Percentiles rank a stretch among this genome's conserved stretches.
These are phyloP conservation scores for Lethocerus indicus DNA, from an alignment of 1,140 invertebrate genomes.

Conservation along the genomic window DNA sequence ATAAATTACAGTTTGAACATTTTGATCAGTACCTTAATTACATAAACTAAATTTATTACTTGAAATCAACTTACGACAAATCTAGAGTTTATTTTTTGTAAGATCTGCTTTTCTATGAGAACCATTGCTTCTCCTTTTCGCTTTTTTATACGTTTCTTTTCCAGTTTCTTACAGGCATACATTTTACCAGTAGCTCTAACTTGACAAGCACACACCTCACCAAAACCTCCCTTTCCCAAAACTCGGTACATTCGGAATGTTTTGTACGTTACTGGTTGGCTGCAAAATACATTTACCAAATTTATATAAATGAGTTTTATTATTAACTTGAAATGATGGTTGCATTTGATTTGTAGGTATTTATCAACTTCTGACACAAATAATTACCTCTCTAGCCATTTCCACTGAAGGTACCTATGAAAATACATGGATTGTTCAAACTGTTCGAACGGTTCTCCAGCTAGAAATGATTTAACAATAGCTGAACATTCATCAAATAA, in stretches of 20 bases:
- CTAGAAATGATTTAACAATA: conserved; percentile 77
- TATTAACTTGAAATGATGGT: neutral
- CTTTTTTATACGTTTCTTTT: conserved; percentile 99
- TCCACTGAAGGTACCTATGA: conserved; percentile 97
- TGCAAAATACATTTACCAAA: conserved; percentile 21
- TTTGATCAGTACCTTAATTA: too few relatives aligned
- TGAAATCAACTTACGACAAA: conserved; percentile 71
- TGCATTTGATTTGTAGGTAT: neutral
- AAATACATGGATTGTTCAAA: conserved; percentile 96
- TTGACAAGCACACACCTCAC: conserved; percentile 98
- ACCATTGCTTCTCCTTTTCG: conserved; percentile 97
- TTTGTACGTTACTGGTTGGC: conserved; percentile 91
- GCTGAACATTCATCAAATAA: conserved; percentile 71
- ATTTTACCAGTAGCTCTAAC: conserved; percentile 97
- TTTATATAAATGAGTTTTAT: neutral
- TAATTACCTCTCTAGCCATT: conserved; percentile 75
- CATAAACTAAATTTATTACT: neutral
- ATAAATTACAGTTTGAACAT: too few relatives aligned
- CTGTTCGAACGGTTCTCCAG: conserved; percentile 78
- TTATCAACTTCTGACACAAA: too few relatives aligned
- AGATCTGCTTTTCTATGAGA: conserved; percentile 95
- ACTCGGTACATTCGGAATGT: conserved; percentile 99
- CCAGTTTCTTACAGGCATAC: conserved; percentile 99
- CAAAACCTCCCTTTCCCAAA: conserved; percentile 96
- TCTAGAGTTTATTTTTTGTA: conserved; percentile 96